phyloP scores from a whole-genome alignment of 30 jellyfish, hydroid and myxozoan species.

The Aurelia sp. region DNA sequence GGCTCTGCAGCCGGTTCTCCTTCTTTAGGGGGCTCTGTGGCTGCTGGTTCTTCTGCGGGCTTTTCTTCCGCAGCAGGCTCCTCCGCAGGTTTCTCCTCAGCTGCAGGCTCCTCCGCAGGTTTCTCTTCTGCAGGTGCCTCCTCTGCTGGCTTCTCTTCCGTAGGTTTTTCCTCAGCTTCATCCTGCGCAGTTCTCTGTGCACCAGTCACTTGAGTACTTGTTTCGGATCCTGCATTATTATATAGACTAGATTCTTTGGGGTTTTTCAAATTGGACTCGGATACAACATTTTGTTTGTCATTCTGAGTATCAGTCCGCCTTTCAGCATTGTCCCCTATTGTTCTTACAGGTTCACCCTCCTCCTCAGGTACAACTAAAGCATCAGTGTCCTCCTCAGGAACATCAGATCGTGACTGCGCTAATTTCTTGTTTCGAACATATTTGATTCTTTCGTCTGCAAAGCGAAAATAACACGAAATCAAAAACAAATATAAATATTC shows the following conservation, averaged over 20 bases:
- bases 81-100: conserved; percentile 50
- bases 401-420: conserved; percentile 59
- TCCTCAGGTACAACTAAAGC: conserved; percentile 73
- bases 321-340: conserved; percentile 43
- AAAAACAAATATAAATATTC: not conserved
- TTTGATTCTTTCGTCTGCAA: conserved; percentile 46
- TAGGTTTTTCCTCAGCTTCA: conserved; percentile 36
- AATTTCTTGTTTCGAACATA: conserved; percentile 24
- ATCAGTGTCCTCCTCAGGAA: conserved; percentile 80
- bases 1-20: conserved; percentile 20
- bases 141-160: conserved; percentile 20
- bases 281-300: conserved; percentile 14
- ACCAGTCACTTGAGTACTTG: conserved; percentile 13
- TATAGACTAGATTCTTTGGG: not conserved
- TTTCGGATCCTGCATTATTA: conserved; percentile 9
- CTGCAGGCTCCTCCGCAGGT: conserved; percentile 35
- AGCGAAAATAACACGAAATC: not conserved
- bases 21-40: conserved; percentile 15
- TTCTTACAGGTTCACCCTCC: conserved; percentile 41
- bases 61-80: conserved; percentile 36
- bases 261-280: conserved; percentile 30
- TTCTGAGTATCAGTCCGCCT: conserved; percentile 41
- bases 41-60: conserved; percentile 16
- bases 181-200: conserved; percentile 45
- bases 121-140: conserved; percentile 36